Conservation (phyloP, 92 coral and sea anemone species). For the Galaxea fascicularis region DNA sequence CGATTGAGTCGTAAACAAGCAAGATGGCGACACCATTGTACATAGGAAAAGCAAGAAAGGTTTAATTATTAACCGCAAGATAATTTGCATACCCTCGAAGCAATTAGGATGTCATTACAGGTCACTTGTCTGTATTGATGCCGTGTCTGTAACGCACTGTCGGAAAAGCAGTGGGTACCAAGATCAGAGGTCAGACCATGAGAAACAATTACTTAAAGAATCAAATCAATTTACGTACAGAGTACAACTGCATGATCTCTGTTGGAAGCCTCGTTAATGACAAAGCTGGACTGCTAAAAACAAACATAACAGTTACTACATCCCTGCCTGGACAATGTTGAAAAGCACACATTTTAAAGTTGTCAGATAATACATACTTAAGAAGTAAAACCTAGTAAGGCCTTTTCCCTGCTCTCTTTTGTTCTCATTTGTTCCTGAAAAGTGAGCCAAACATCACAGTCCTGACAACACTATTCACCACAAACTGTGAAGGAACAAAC, state of each 20-base stretch:
- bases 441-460: neutral
- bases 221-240: neutral
- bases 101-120: neutral
- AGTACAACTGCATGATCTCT: neutral
- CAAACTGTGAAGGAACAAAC: neutral
- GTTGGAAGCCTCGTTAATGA: neutral
- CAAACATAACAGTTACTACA: no score
- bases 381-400: no score
- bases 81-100: neutral
- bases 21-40: no score
- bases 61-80: neutral
- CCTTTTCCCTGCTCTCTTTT: no score
- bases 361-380: no score
- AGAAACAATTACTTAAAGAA: neutral
- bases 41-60: no score
- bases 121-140: neutral
- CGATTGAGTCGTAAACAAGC: no score
- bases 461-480: neutral
- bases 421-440: no score
- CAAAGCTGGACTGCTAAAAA: neutral
- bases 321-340: no score
- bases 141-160: neutral
- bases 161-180: neutral
- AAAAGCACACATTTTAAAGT: no score
- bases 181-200: slow-evolving; percentile 15